A percentile compares a stretch with the other conserved stretches of the same genome.
phyloP scores from a whole-genome alignment of 2,113 vertebrate species.

The Lagopus muta region DNA sequence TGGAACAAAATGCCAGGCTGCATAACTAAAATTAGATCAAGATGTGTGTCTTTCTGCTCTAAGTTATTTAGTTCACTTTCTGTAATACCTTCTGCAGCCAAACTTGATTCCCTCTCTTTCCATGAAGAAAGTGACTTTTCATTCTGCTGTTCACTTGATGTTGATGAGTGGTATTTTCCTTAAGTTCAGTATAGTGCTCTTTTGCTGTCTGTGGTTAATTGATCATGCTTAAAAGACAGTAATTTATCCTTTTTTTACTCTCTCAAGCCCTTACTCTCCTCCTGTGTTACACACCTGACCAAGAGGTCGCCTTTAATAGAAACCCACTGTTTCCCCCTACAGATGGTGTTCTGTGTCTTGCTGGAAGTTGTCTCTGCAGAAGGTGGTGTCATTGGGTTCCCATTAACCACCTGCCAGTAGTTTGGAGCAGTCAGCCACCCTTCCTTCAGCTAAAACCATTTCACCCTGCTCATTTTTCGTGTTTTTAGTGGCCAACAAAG shows the following conservation, averaged over 20 bases:
- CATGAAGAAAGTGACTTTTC: not conserved
- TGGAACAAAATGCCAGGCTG: not conserved
- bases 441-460: not conserved
- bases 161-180: not conserved
- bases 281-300: rapidly evolving
- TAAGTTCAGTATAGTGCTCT: not conserved
- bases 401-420: not conserved
- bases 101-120: not conserved
- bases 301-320: not conserved
- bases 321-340: not conserved
- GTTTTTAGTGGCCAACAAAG: not conserved
- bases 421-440: not conserved
- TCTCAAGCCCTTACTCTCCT: not conserved
- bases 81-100: not conserved
- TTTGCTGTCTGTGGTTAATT: not conserved
- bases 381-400: not conserved
- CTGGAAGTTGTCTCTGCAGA: not conserved
- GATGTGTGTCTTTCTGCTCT: not conserved
- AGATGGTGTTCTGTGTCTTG: not conserved
- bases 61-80: not conserved
- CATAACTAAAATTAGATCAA: not conserved
- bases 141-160: not conserved
- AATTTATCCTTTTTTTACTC: not conserved
- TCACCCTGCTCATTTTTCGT: not conserved
- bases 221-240: not conserved